A percentile compares a stretch with the other conserved stretches of the same genome.
phyloP scores from a whole-genome alignment of 1,140 invertebrate genomes.

The Oryzaephilus surinamensis region DNA sequence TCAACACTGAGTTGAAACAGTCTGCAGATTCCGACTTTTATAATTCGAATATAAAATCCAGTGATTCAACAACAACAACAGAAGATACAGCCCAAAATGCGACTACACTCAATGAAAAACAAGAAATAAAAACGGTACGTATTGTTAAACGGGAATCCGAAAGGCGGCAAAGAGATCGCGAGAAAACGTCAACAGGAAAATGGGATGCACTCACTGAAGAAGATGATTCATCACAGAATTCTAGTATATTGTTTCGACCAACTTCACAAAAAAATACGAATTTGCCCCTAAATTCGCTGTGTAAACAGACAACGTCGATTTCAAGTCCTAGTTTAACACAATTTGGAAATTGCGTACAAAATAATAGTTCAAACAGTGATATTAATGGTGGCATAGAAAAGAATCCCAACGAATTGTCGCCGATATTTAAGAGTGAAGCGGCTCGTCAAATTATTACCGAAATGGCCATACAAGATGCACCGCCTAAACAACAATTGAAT shows the following conservation, averaged over 20 bases:
- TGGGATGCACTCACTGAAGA: constrained; percentile 31
- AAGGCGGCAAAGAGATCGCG: constrained; percentile 64
- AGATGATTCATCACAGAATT: constrained; percentile 25
- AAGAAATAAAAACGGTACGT: constrained; percentile 83
- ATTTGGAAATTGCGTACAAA: constrained; percentile 5
- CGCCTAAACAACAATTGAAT: constrained; percentile 20
- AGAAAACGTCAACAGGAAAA: constrained; percentile 31
- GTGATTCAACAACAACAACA: constrained; percentile 26
- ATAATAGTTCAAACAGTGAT: constrained; percentile 8
- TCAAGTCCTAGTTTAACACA: constrained; percentile 24
- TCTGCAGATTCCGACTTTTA: constrained; percentile 17
- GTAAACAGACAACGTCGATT: constrained; percentile 16
- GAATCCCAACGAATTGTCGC: constrained; percentile 36
- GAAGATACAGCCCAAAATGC: constrained; percentile 24
- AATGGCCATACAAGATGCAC: constrained; percentile 45
- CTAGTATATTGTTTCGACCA: constrained; percentile 23
- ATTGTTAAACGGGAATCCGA: constrained; percentile 89
- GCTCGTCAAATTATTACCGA: constrained; percentile 76
- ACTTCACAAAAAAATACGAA: constrained; percentile 18
- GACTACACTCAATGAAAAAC: constrained; percentile 54
- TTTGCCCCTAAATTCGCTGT: constrained; percentile 11
- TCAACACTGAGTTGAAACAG: constrained; percentile 26
- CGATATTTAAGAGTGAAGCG: constrained; percentile 74
- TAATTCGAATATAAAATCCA: constrained; percentile 20
- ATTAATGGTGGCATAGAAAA: constrained; percentile 17